Evolutionary conservation across 2,888 invertebrate species (phyloP), one percentile per base, ranked within the genome.

Genomic region (Notodonta ziczac): DNA sequence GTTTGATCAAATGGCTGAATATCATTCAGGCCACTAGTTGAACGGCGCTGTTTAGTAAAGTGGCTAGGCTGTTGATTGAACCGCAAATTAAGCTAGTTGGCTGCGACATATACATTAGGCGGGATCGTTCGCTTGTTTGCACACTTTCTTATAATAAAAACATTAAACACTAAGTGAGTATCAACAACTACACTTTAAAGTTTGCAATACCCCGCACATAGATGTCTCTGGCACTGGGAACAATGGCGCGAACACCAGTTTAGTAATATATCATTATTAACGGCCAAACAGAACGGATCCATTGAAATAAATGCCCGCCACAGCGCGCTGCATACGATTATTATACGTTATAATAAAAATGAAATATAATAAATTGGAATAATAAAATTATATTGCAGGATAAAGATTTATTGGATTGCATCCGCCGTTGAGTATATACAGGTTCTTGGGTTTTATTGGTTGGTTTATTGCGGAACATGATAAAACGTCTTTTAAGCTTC

Each of bases 271-370:
- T 83, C 83, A 82, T 79, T 73, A 83, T 78, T 83, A 85, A 84
- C 81, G 82, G 73, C 69, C 74, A 64, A 63, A 72, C 80, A 82
- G 83, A 81, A 75, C 77, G 72, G 67, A 66, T 74, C 78, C 77
- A 80, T 78, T 76, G 73, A 76, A 78, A 82, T 84, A 80, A 83
- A 84, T 75, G 82, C 77, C 73, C 66, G 63, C 53, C 59, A 56
- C 80, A 73, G 66, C 65, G 50, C 69, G 70, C 63, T 74, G 75
- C 73, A 74, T 73, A 61, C 73, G 78, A 80, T 79, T 76, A 79
- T 76, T 76, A 74, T 70, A 57, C 67, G 67, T 70, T 69, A 74
- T 67, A 62, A 74, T 74, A 74, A 76, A 76, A 75, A 73, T 76
- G 73, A 69, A 66, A 75, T 71, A 76, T 69, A 62, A 50, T 42